Percentiles rank a stretch among this genome's conserved stretches.
These are phyloP conservation scores for Meriones unguiculatus DNA, from an alignment of 2,113 vertebrate genomes.

Conservation along the genomic window DNA sequence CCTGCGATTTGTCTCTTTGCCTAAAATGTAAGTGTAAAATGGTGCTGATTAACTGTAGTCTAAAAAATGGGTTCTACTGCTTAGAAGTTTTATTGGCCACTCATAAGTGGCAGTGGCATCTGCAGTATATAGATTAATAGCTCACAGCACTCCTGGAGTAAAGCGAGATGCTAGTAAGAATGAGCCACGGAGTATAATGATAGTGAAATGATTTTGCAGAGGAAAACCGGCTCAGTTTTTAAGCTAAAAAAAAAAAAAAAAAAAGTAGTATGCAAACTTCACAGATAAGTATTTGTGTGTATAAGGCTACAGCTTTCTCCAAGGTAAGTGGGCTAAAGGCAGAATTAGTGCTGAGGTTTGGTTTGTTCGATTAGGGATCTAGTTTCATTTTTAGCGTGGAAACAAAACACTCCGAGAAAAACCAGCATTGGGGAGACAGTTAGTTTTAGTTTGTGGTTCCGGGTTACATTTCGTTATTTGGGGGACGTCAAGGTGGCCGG, in stretches of 20 bases:
- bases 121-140: not conserved
- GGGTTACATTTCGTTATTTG: not conserved
- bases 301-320: not conserved
- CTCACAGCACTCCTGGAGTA: not conserved
- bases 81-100: not conserved
- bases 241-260: not conserved
- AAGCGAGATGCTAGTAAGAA: not conserved
- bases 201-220: not conserved
- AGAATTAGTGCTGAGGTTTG: not conserved
- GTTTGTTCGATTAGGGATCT: not conserved
- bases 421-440: not conserved
- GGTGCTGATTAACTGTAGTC: not conserved
- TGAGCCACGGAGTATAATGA: not conserved
- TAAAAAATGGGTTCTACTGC: not conserved
- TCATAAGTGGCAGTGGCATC: not conserved
- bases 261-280: not conserved
- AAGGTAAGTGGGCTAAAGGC: not conserved
- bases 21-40: slow-evolving; percentile 11
- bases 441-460: not conserved
- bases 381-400: not conserved
- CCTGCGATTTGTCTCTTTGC: slow-evolving; percentile 35
- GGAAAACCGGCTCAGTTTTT: not conserved
- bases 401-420: not conserved
- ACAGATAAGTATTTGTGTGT: not conserved
- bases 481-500: not conserved